Percentiles rank a stretch among this genome's conserved stretches.
Evolutionary conservation across 1,140 invertebrate species (phyloP).

Genomic region (Drosophila lacertosa): DNA sequence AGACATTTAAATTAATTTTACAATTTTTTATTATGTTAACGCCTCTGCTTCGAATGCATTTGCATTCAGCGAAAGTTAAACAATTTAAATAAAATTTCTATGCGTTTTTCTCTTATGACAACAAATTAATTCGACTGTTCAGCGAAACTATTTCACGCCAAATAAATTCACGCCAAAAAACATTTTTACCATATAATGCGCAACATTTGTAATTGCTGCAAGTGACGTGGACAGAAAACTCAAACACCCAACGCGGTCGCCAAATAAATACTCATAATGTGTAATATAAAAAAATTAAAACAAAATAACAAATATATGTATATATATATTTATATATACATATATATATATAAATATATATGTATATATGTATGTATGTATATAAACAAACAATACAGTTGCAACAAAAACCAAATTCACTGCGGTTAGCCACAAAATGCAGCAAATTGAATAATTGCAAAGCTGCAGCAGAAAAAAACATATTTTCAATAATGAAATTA

Average conservation of each 20-base stretch:
- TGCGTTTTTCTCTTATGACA: conserved; percentile 3
- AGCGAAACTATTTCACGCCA: conserved; percentile 24
- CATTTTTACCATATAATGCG: conserved; percentile 15
- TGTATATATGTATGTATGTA: no score
- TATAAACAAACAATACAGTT: conserved; percentile 15
- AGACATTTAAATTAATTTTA: conserved; percentile 77
- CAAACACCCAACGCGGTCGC: not conserved
- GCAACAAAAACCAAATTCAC: conserved; percentile 28
- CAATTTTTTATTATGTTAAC: conserved; percentile 21
- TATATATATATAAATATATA: conserved; percentile 12
- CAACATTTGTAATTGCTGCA: conserved; percentile 51
- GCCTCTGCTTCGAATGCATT: conserved; percentile 12
- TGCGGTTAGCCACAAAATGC: conserved; percentile 68
- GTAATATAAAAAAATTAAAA: conserved; percentile 14
- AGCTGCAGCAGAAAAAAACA: conserved; percentile 19
- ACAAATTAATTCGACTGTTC: conserved; percentile 19
- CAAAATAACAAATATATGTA: conserved; percentile 23
- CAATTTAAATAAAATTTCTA: not conserved
- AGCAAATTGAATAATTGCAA: conserved; percentile 69
- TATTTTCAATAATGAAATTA: conserved; percentile 41
- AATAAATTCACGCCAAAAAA: conserved; percentile 35
- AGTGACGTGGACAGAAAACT: conserved; percentile 51
- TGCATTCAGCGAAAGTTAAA: conserved; percentile 10
- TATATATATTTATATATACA: conserved; percentile 17
- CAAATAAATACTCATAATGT: conserved; percentile 38